Percentiles rank a stretch among this genome's conserved stretches.
Conservation (phyloP, 1,140 invertebrate genomes). For the Sitophilus oryzae region DNA sequence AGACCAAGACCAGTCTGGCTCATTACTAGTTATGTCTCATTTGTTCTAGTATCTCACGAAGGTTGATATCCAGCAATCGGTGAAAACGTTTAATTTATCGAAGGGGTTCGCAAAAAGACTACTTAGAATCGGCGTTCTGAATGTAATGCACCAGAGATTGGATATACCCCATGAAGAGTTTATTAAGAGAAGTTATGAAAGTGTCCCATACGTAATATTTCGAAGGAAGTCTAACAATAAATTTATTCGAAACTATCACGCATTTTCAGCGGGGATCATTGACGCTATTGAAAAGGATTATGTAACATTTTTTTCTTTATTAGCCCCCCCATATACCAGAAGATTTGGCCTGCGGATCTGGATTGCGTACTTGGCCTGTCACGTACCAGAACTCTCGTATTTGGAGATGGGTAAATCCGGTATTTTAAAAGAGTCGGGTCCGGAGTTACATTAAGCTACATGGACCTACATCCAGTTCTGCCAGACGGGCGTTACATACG, state of each 20-base stretch:
- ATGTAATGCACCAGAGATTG: slow-evolving; percentile 9
- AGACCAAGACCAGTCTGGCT: too few species aligned
- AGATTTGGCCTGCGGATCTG: too few species aligned
- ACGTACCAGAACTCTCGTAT: too few species aligned
- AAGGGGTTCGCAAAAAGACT: slow-evolving; percentile 14
- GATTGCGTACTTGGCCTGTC: too few species aligned
- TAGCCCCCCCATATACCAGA: too few species aligned
- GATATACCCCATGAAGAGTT: slow-evolving; percentile 13
- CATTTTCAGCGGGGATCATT: slow-evolving; percentile 1
- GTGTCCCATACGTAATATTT: slow-evolving; percentile 5
- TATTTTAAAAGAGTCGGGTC: too few species aligned
- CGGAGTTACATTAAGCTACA: too few species aligned
- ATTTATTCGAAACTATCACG: slow-evolving; percentile 11
- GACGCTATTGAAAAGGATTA: slow-evolving; percentile 20
- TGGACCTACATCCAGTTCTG: too few species aligned
- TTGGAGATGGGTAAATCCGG: too few species aligned
- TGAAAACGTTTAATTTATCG: slow-evolving; percentile 8
- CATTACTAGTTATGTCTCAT: background rate
- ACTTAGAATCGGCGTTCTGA: slow-evolving; percentile 6
- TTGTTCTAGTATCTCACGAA: background rate
- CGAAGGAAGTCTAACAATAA: slow-evolving; percentile 9
- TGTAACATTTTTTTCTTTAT: too few species aligned
- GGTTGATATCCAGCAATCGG: slow-evolving; percentile 5
- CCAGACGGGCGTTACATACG: too few species aligned
- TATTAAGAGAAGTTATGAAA: background rate